Percentiles rank a stretch among this genome's conserved stretches.
These are phyloP conservation scores for Epinephelus cyanopodus DNA, from an alignment of 2,113 vertebrate species.

Conservation along the genomic window DNA sequence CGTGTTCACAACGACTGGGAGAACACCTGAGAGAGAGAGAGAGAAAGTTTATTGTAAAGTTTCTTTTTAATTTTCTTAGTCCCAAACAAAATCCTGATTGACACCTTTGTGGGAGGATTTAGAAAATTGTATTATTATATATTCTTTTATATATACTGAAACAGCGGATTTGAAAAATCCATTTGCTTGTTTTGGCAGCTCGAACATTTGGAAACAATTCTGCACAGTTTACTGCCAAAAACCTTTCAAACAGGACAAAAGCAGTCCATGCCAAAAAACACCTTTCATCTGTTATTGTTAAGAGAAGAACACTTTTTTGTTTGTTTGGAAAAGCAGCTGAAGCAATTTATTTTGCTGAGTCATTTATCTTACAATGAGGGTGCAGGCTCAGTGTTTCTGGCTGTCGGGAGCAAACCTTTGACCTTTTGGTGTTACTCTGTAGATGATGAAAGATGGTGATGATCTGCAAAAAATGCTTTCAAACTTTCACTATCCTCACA, in stretches of 20 bases:
- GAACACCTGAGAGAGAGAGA: conserved; percentile 84
- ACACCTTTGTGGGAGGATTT: background rate
- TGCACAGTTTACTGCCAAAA: conserved; percentile 28
- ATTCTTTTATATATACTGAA: background rate
- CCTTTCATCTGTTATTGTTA: conserved; percentile 9
- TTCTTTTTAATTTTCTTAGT: background rate
- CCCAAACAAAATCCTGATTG: background rate
- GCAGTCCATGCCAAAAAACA: conserved; percentile 3
- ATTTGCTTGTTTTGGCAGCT: conserved; percentile 43
- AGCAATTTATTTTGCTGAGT: conserved; percentile 12
- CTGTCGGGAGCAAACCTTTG: background rate
- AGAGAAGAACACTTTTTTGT: background rate
- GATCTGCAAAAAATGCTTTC: background rate
- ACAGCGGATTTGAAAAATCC: conserved; percentile 29
- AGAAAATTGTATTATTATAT: background rate
- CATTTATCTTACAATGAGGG: background rate
- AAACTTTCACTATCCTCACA: conserved; percentile 10
- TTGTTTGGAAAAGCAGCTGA: conserved; percentile 10
- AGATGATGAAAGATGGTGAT: background rate
- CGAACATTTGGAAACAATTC: conserved; percentile 21
- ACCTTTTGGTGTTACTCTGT: background rate
- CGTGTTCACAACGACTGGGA: conserved; percentile 90
- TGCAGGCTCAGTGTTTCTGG: background rate
- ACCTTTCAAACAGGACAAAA: conserved; percentile 36
- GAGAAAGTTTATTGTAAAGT: background rate